Percentiles rank a stretch among this genome's conserved stretches.
These are phyloP conservation scores for Cyclina sinensis DNA, from an alignment of 1,140 invertebrate species.

Conservation along the genomic window DNA sequence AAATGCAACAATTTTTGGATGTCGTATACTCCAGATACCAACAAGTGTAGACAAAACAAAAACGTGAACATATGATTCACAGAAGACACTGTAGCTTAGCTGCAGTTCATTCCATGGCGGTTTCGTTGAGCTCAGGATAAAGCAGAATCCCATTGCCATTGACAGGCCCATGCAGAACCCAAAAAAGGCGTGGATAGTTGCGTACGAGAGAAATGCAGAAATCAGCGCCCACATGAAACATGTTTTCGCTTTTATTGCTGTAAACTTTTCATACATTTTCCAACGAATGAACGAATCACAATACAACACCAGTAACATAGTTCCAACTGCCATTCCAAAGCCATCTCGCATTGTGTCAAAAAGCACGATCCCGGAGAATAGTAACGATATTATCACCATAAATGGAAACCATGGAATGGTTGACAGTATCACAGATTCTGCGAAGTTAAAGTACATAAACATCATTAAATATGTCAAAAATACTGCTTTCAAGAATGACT, in stretches of 20 bases:
- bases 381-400: slow-evolving; percentile 56
- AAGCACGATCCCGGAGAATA: slow-evolving; percentile 51
- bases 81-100: slow-evolving; percentile 7
- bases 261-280: slow-evolving; percentile 50
- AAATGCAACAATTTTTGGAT: slow-evolving; percentile 25
- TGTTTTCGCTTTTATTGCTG: not conserved
- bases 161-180: slow-evolving; percentile 70
- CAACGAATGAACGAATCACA: slow-evolving; percentile 64
- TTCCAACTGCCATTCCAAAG: slow-evolving; percentile 74
- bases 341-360: slow-evolving; percentile 71
- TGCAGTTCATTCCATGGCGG: slow-evolving; percentile 44
- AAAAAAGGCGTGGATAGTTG: slow-evolving; percentile 45
- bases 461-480: slow-evolving; percentile 67
- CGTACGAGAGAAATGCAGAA: slow-evolving; percentile 51
- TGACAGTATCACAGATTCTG: not conserved
- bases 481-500: slow-evolving; percentile 67
- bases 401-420: slow-evolving; percentile 66
- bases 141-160: slow-evolving; percentile 68
- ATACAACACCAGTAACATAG: slow-evolving; percentile 64
- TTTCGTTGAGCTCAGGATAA: slow-evolving; percentile 63
- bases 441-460: slow-evolving; percentile 45
- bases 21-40: slow-evolving; percentile 59
- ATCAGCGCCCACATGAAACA: slow-evolving; percentile 17
- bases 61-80: slow-evolving; percentile 50
- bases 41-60: slow-evolving; percentile 38